Conservation (phyloP, 1,140 invertebrate species). For the Periplaneta americana region DNA sequence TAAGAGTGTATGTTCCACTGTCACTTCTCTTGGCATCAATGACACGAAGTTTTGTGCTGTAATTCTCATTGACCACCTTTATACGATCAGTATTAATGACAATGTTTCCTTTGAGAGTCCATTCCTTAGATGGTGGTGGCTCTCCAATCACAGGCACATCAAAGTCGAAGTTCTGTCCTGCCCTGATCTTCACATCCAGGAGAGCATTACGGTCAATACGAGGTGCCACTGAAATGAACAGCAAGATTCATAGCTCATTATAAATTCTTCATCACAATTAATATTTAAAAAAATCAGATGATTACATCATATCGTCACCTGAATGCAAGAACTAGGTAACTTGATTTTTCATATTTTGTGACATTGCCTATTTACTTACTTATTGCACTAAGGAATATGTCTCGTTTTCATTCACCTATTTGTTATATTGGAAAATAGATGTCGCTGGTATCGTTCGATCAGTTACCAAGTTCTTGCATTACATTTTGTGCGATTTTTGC, state of each 20-base stretch:
- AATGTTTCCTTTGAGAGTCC: slow-evolving; percentile 77
- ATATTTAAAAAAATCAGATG: background rate
- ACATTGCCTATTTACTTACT: no score
- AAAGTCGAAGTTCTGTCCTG: slow-evolving; percentile 89
- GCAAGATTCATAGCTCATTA: background rate
- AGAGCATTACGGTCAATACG: slow-evolving; percentile 92
- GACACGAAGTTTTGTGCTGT: slow-evolving; percentile 81
- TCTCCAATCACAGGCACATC: slow-evolving; percentile 92
- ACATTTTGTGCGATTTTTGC: no score
- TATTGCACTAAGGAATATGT: no score
- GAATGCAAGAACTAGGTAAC: no score
- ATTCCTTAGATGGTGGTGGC: slow-evolving; percentile 89
- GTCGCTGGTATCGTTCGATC: no score
- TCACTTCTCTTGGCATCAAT: slow-evolving; percentile 86
- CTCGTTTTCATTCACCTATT: no score
- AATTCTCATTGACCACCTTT: slow-evolving; percentile 78
- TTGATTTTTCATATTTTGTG: no score
- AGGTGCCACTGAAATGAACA: slow-evolving; percentile 60
- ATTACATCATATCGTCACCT: background rate
- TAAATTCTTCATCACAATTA: background rate
- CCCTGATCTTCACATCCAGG: slow-evolving; percentile 85
- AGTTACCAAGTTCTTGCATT: no score
- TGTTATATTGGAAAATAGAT: no score
- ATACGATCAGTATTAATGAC: slow-evolving; percentile 76
- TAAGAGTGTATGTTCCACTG: slow-evolving; percentile 83